A percentile compares a stretch with the other conserved stretches of the same genome.
Evolutionary conservation across 2,888 invertebrate genomes (phyloP).

Genomic region (Tetheella fluctuosa): DNA sequence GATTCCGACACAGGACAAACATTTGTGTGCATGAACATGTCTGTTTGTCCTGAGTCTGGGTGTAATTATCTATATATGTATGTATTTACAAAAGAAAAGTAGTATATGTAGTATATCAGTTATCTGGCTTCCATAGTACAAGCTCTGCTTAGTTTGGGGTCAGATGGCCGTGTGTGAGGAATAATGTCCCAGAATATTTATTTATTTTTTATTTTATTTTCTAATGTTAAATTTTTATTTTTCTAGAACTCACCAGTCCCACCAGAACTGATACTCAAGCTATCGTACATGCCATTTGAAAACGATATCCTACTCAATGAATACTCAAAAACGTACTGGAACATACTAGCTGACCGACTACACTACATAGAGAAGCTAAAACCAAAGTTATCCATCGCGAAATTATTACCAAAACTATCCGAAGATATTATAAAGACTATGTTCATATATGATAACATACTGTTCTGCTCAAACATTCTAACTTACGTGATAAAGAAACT

Average conservation of each 20-base stretch:
- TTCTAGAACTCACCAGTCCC: constrained; percentile 57
- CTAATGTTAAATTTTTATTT: too few species aligned
- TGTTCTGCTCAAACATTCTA: constrained; percentile 57
- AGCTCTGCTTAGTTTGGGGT: too few species aligned
- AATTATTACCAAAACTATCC: constrained; percentile 59
- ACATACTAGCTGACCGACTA: constrained; percentile 63
- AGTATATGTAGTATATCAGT: too few species aligned
- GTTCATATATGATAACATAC: constrained; percentile 56
- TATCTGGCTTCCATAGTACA: too few species aligned
- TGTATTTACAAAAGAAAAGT: too few species aligned
- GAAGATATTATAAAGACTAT: constrained; percentile 61
- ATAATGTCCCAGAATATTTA: too few species aligned
- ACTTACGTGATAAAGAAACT: constrained; percentile 65
- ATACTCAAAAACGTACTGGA: constrained; percentile 72
- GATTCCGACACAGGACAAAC: too few species aligned
- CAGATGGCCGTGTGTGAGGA: too few species aligned
- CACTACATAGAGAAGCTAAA: constrained; percentile 63
- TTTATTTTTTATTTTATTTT: too few species aligned
- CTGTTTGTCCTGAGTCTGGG: too few species aligned
- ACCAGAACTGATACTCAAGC: constrained; percentile 65
- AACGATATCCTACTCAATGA: constrained; percentile 53
- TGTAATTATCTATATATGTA: too few species aligned
- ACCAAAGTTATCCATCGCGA: constrained; percentile 48
- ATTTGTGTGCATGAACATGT: too few species aligned
- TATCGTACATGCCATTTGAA: constrained; percentile 72